Evolutionary conservation across 2,797 vertebrate species (phyloP).

Genomic region (Craterocephalus amniculus): DNA sequence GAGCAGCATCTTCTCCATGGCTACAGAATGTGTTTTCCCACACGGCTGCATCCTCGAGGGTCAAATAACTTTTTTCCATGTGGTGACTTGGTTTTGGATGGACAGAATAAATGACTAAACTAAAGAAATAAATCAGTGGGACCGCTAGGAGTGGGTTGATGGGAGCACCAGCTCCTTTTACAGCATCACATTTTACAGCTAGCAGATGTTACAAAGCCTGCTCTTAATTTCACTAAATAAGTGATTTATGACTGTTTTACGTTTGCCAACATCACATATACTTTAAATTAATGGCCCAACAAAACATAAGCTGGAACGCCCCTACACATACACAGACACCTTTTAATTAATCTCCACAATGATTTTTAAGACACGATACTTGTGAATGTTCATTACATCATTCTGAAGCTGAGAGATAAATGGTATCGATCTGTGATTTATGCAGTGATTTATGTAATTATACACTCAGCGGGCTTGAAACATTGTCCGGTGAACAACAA

Average conservation of each 20-base stretch:
- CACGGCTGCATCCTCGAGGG: no score
- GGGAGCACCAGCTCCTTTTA: no score
- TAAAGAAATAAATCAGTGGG: no score
- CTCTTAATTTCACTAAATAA: conserved; percentile 5
- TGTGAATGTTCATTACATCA: conserved; percentile 30
- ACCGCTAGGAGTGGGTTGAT: no score
- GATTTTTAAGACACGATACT: conserved; percentile 38
- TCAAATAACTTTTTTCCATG: no score
- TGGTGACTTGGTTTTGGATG: no score
- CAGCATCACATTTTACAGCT: no score
- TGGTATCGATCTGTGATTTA: conserved; percentile 39
- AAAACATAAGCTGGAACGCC: conserved; percentile 47
- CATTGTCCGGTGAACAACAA: conserved; percentile 1
- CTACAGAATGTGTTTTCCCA: no score
- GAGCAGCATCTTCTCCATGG: no score
- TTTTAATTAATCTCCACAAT: conserved; percentile 56
- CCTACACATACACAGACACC: no score
- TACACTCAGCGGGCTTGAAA: conserved; percentile 8
- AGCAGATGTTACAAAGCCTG: no score
- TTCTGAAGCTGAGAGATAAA: conserved; percentile 33
- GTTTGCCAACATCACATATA: conserved; percentile 9
- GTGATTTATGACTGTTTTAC: conserved; percentile 37
- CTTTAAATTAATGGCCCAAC: conserved; percentile 24
- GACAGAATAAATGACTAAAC: no score
- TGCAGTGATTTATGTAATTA: conserved; percentile 37